A percentile compares a stretch with the other conserved stretches of the same genome.
Conservation (phyloP, 1,140 invertebrate genomes). For the Chironomus striatipennis region DNA sequence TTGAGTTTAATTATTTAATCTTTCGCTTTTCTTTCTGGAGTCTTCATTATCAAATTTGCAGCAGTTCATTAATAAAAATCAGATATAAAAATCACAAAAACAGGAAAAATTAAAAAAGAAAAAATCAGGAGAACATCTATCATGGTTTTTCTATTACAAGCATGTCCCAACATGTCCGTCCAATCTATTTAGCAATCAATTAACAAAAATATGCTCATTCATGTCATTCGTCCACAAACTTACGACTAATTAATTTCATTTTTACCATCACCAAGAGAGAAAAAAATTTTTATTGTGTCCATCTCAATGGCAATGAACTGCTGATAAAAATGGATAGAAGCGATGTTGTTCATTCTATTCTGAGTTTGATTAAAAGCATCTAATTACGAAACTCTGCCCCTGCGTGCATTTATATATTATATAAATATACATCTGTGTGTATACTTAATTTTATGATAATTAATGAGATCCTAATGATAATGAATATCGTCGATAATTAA, state of each 20-base stretch:
- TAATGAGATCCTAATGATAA: conserved; percentile 21
- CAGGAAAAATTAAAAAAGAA: background rate
- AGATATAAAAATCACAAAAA: background rate
- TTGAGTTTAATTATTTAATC: background rate
- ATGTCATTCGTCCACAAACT: background rate
- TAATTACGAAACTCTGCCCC: conserved; percentile 11
- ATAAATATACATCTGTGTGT: background rate
- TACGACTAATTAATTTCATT: conserved; percentile 9
- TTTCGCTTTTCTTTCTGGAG: too few relatives aligned
- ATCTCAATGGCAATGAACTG: conserved; percentile 9
- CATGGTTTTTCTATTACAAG: background rate
- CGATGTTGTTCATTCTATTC: background rate
- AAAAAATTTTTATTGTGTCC: background rate
- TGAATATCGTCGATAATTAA: conserved; percentile 22
- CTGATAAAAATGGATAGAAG: too few relatives aligned
- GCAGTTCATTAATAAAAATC: background rate
- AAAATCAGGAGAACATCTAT: conserved; percentile 5
- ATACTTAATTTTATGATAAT: conserved; percentile 20
- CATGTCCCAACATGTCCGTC: background rate
- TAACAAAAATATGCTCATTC: conserved; percentile 7
- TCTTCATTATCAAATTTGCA: background rate
- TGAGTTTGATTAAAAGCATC: conserved; percentile 13
- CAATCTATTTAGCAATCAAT: conserved; percentile 9
- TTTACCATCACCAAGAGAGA: background rate
- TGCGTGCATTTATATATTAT: background rate